Evolutionary conservation across 2,888 invertebrate species (phyloP), one percentile per base, ranked within the genome.

Genomic region (Tortrix viridana): DNA sequence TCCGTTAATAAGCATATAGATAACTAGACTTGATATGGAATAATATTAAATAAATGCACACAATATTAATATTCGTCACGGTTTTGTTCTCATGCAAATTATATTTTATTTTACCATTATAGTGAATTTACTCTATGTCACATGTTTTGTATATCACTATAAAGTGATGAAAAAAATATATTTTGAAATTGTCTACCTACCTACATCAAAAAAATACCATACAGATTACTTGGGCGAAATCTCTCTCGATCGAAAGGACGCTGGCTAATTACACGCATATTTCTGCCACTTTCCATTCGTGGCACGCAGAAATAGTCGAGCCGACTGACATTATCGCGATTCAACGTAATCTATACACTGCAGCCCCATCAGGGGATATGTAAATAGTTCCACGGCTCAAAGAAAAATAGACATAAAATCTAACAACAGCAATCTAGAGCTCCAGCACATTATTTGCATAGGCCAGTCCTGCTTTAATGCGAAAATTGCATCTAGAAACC

Each of bases 321-420:
- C 41, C 19, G 49, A 44, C n/a, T 44, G 50, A 46, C 56, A 43
- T 32, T 50, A 50, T 56, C 61, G 38, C 48, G 43, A 50, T n/a
- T 7, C n/a, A 22, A n/a, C 44, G 44, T 38, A 44, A 56, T 56
- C 56, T 56, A 55, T 56, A 44, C 22, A n/a, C 14, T 16, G 49
- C 44, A 49, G 44, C 14, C 16, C 20, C 26, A 55, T 61, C 54
- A 37, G 18, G 12, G 14, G 14, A 18, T 43, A 53, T 18, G 18
- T 32, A 32, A 49, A 38, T 20, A 53, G 16, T 26, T 18, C 16
- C 16, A 32, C 48, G 49, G n/a, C 26, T 32, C 23, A 7, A 47
- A 50, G 23, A 52, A 62, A 56, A 57, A 57, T 57, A 62, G 38
- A 57, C 46, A 52, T 56, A 38, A 50, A 56, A 44, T 46, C 43